Evolutionary conservation across 1,140 invertebrate species (phyloP).

Genomic region (Stratiolaelaps scimitus): DNA sequence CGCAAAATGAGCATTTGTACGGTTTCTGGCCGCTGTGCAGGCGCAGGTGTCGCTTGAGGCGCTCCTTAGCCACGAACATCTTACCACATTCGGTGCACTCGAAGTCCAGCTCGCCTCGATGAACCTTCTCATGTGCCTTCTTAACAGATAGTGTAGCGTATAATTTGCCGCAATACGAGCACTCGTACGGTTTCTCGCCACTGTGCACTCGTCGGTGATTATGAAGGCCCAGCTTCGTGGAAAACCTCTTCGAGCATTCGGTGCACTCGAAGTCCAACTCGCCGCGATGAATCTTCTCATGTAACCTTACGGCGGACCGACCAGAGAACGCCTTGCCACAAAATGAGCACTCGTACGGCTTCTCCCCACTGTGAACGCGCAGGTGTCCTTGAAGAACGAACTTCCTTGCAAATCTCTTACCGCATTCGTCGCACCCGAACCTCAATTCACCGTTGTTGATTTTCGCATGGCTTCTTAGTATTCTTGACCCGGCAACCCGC

Average conservation of each 20-base stretch:
- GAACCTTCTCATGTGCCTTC: too few species aligned
- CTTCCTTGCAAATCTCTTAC: too few species aligned
- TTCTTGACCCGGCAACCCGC: too few species aligned
- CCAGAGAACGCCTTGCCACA: slow-evolving; percentile 29
- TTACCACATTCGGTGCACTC: slow-evolving; percentile 30
- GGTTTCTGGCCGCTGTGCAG: slow-evolving; percentile 38
- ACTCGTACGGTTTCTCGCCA: slow-evolving; percentile 30
- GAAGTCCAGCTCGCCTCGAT: too few species aligned
- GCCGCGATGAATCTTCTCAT: slow-evolving; percentile 23
- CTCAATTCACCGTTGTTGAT: too few species aligned
- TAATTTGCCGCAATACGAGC: too few species aligned
- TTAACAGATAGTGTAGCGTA: too few species aligned
- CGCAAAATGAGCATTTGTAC: slow-evolving; percentile 37
- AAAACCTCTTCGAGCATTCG: slow-evolving; percentile 30
- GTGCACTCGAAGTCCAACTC: slow-evolving; percentile 29
- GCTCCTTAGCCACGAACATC: slow-evolving; percentile 27
- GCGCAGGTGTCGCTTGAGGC: slow-evolving; percentile 37
- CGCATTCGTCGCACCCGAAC: too few species aligned
- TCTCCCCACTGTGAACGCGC: slow-evolving; percentile 43
- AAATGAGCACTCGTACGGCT: slow-evolving; percentile 29
- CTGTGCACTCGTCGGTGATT: slow-evolving; percentile 31
- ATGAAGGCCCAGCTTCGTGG: slow-evolving; percentile 26
- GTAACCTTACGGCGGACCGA: slow-evolving; percentile 15
- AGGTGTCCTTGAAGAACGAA: too few species aligned
- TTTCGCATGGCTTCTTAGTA: too few species aligned